Evolutionary conservation across 2,113 vertebrate genomes (phyloP), one percentile per base, ranked within the genome.

Genomic region (Archilochus colubris): DNA sequence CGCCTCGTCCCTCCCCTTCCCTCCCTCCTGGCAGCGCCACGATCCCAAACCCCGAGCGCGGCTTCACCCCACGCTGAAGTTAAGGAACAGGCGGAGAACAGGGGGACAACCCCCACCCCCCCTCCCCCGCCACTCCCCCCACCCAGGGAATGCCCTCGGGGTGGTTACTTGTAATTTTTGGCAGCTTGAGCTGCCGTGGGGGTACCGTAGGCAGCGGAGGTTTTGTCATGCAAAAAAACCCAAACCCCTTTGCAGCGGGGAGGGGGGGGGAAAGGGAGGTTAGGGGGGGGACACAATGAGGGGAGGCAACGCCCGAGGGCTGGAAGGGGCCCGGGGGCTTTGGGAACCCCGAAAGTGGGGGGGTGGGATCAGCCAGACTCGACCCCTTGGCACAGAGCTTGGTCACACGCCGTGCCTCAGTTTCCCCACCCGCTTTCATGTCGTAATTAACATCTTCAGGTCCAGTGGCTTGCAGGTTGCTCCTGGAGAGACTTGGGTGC

Each of bases 1-100:
- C 31, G 3, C 23, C 33, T 94, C 4, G 67, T 88, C 94, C 94
- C 94, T 91, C 94, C 94, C 93, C 86, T 83, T 82, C 83, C 95
- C 93, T 93, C 86, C 93, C 76, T 91, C 82, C 89, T 64, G 91
- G 89, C 91, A 67, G 86, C 89, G 44, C 14, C n/a, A 44, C 11
- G 43, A 44, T 44, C 43, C 15, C 43, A 44, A 44, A 66, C 88
- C 50, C 62, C 86, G 6, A 85, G 73, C 72, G 36, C 38, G 5
- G 16, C 91, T 81, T 78, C 82, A 85, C 82, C 92, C 90, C 5
- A 36, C 31, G 83, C 68, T 61, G 12, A 82, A 77, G 4, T 11
- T 20, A 38, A 33, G 24, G 50, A 80, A 83, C 12, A 1, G 6
- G 40, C 3, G 2, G 61, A 51, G 10, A 22, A 38, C 38, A 51